Percentiles rank a stretch among this genome's conserved stretches.
Evolutionary conservation across 2,888 invertebrate species (phyloP).

Genomic region (Gonocerus acuteangulatus): DNA sequence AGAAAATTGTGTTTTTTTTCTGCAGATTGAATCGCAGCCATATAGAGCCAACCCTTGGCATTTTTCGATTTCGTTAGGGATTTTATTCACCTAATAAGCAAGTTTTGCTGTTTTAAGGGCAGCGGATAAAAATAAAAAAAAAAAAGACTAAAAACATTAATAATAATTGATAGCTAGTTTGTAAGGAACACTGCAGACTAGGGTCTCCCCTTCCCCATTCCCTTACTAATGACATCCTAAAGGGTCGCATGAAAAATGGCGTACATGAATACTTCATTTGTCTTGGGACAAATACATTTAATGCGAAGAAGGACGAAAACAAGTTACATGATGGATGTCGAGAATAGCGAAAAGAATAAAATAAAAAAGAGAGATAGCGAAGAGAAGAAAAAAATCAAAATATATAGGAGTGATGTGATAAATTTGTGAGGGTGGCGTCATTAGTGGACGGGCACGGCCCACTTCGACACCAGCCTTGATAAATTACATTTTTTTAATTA

Average conservation of each 20-base stretch:
- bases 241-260: conserved; percentile 7
- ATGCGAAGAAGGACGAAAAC: not conserved
- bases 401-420: conserved; percentile 13
- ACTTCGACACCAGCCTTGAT: conserved; percentile 17
- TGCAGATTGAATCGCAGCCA: no score
- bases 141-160: no score
- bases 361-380: not conserved
- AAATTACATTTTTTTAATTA: conserved; percentile 24
- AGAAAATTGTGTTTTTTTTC: no score
- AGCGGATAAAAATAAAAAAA: no score
- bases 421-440: not conserved
- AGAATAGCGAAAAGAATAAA: not conserved
- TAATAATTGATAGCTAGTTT: no score
- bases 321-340: conserved; percentile 7
- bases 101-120: no score
- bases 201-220: no score
- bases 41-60: no score
- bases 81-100: no score
- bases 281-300: conserved; percentile 5
- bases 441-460: not conserved
- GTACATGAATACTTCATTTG: conserved; percentile 10
- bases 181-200: no score
- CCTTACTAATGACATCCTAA: no score
- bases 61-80: no score
- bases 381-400: conserved; percentile 6